Evolutionary conservation across 1,140 invertebrate species (phyloP), one percentile per base, ranked within the genome.

Genomic region (Apis mellifera): DNA sequence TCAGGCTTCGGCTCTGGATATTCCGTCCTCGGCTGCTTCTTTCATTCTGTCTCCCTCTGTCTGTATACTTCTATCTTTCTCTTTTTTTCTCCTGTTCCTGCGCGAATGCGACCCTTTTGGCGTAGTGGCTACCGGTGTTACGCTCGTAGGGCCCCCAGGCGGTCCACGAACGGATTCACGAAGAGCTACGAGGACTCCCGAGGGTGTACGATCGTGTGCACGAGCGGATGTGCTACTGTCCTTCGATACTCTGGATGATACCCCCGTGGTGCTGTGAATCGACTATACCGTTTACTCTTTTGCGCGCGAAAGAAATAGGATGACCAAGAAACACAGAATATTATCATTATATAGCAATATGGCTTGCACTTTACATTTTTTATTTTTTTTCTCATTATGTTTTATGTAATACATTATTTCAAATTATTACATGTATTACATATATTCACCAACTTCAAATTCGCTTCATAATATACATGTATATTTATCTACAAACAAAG

Each of bases 61-160:
- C 42, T 60, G 21, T 62, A 8, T 66, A 62, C n/a, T 23, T 80
- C 59, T 55, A 11, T 64, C 72, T 65, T 48, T 71, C 82, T 73
- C 66, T 69, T 79, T 66, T 68, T 66, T 50, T 77, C 75, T 84
- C 55, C 55, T 83, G 60, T 73, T 71, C 78, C 74, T 80, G 78
- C 84, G 57, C 82, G 59, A 85, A 32, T 74, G 86, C 84, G 81
- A 89, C 89, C 89, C 90, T 89, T 90, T 91, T 90, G 89, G 85
- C 90, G 90, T 93, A 93, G 92, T 93, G 91, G 92, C 93, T 94
- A 93, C 93, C 90, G 91, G 93, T 92, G 90, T 94, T 94, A 94
- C 93, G 92, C 93, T 94, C 92, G 92, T 94, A 94, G 89, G 88
- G 89, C 89, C 90, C 88, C 86, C 89, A 82, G 87, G 91, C 91